Conservation (phyloP, 2,888 invertebrate species). For the Drosophila peninsularis region DNA sequence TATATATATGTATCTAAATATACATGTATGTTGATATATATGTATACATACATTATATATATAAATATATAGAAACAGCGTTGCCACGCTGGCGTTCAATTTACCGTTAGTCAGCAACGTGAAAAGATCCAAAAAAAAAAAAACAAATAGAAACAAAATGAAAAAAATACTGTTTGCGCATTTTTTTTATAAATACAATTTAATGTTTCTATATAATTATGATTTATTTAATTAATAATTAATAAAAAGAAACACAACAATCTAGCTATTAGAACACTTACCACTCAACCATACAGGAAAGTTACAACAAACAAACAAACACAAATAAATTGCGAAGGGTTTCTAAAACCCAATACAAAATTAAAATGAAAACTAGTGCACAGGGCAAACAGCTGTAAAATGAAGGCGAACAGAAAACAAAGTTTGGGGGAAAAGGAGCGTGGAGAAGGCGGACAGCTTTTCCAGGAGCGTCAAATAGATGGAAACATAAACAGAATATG, state of each 20-base stretch:
- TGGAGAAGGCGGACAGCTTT: slow-evolving; percentile 35
- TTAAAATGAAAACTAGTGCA: slow-evolving; percentile 17
- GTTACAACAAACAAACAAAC: slow-evolving; percentile 37
- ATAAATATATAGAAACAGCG: slow-evolving; percentile 17
- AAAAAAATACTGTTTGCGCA: slow-evolving; percentile 55
- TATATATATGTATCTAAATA: slow-evolving; percentile 7
- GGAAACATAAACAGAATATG: slow-evolving; percentile 51
- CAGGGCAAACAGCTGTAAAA: slow-evolving; percentile 46
- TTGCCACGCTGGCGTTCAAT: slow-evolving; percentile 61
- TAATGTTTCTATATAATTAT: slow-evolving; percentile 58
- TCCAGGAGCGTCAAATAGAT: slow-evolving; percentile 32
- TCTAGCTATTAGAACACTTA: slow-evolving; percentile 62
- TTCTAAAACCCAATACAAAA: slow-evolving; percentile 47
- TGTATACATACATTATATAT: not conserved
- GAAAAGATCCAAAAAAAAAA: slow-evolving; percentile 33
- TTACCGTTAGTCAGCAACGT: slow-evolving; percentile 58
- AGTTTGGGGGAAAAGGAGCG: slow-evolving; percentile 9
- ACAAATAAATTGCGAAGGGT: slow-evolving; percentile 41
- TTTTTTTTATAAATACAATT: slow-evolving; percentile 61
- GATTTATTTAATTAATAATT: slow-evolving; percentile 70
- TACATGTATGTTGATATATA: slow-evolving; percentile 20
- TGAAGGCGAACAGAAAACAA: slow-evolving; percentile 11
- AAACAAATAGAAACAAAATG: slow-evolving; percentile 21
- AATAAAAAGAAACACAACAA: slow-evolving; percentile 59
- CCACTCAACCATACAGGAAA: slow-evolving; percentile 66